Evolutionary conservation across 2,113 vertebrate species (phyloP), one percentile per base, ranked within the genome.

Genomic region (Cololabis saira): DNA sequence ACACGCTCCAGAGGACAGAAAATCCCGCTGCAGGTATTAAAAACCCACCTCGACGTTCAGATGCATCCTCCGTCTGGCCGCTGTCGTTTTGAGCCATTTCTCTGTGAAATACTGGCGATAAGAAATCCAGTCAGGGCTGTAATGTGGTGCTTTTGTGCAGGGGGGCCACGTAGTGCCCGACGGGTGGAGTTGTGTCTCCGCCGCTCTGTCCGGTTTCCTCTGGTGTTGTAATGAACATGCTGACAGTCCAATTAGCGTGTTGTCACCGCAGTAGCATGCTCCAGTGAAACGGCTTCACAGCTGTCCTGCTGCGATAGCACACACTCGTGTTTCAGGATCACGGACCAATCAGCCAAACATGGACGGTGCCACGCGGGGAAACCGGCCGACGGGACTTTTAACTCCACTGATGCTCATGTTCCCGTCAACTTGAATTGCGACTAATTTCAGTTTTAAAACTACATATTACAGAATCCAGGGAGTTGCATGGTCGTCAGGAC

Each of bases 221-320:
- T 78, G 62, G 81, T 82, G 62, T 71, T 63, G 42, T 83, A 86
- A 85, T 74, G 78, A 87, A 86, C 72, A 70, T 14, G 62, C 78
- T 86, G 85, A 89, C 87, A 86, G 87, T 74, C 19, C 16, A 84
- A 84, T 89, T 87, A 89, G 75, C 85, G 80, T 51, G 74, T 76
- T 85, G 87, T 80, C 64, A 76, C 71, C 47, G 57, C 73, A 47
- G 53, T 78, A 48, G 79, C 66, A 56, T 67, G 81, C 74, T 52
- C 59, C 64, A 55, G 72, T 43, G 54, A 74, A 81, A 44, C 33
- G 72, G 24, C 64, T 77, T 69, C 75, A 69, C 88, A 83, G 84
- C 86, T 90, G 86, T 88, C 84, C 78, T 18, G 43, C 63, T 59
- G 74, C 84, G 86, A 86, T 83, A 90, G 79, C 83, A 62, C 70